phyloP scores from a whole-genome alignment of 2,113 vertebrate species.

The Paradisaea rubra region DNA sequence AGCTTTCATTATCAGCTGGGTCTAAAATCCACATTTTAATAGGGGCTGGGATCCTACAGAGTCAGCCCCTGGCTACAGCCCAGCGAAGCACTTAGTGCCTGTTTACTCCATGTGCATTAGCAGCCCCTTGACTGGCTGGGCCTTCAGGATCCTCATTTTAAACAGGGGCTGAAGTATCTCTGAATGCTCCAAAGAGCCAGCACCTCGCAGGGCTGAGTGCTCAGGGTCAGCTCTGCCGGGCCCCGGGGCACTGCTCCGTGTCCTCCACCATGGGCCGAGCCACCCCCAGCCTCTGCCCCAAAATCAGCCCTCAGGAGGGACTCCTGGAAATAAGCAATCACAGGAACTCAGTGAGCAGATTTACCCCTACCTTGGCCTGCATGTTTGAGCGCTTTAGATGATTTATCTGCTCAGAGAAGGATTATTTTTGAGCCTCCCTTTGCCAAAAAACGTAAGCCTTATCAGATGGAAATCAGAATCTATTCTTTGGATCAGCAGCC shows the following conservation, averaged over 20 bases:
- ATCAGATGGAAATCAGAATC: conserved; percentile 56
- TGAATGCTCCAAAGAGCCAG: rapidly evolving
- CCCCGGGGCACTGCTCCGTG: neutral
- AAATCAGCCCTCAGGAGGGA: neutral
- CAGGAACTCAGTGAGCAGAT: neutral
- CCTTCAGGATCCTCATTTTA: rapidly evolving
- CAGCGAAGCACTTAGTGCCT: neutral
- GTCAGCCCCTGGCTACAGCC: neutral
- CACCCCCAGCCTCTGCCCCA: neutral
- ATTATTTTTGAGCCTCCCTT: conserved; percentile 50
- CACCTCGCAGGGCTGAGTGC: rapidly evolving
- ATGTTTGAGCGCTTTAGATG: neutral
- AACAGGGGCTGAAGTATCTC: rapidly evolving
- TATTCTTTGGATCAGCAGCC: conserved; percentile 24
- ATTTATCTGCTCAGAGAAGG: conserved; percentile 52
- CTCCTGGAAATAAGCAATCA: neutral
- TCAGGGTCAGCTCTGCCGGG: rapidly evolving
- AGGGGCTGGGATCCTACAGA: neutral
- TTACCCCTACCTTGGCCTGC: neutral
- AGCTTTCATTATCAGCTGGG: neutral
- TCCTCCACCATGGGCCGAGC: rapidly evolving
- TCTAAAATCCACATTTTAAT: rapidly evolving
- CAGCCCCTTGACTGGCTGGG: neutral
- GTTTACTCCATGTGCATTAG: rapidly evolving
- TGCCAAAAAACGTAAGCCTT: conserved; percentile 24